Conservation (phyloP, 1,140 invertebrate genomes). For the Reticulitermes speratus region DNA sequence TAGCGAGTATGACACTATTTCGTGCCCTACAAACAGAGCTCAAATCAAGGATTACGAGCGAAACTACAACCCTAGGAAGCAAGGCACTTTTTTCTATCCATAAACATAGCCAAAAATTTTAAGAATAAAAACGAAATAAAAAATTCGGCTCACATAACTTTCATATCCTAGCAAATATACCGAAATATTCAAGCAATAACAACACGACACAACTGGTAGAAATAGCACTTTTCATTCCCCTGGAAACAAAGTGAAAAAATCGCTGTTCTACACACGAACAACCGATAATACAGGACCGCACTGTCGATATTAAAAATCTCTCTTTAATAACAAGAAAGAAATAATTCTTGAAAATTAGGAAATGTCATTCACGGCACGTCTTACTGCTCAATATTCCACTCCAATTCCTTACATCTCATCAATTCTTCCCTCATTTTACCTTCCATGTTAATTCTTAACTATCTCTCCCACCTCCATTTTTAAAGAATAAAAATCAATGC, state of each 20-base stretch:
- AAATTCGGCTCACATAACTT: no score
- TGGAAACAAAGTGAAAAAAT: background rate
- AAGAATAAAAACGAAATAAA: no score
- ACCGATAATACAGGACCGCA: background rate
- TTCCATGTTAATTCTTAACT: background rate
- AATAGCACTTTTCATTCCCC: no score
- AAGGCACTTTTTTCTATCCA: no score
- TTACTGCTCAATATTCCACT: background rate
- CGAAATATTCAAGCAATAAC: no score
- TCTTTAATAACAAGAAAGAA: background rate
- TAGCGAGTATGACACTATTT: no score
- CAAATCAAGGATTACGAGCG: background rate
- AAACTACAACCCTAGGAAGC: no score
- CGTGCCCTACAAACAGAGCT: no score
- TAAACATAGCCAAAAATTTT: no score
- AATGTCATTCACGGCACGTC: background rate
- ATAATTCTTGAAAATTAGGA: background rate
- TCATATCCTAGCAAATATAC: no score
- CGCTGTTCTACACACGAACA: background rate
- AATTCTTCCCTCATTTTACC: background rate
- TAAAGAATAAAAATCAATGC: background rate
- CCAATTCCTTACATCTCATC: background rate
- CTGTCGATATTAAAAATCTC: background rate
- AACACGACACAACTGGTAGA: no score
- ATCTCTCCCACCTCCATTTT: background rate